Percentiles rank a stretch among this genome's conserved stretches.
phyloP scores from a whole-genome alignment of 1,140 invertebrate genomes.

The Ptiloglossa arizonensis region DNA sequence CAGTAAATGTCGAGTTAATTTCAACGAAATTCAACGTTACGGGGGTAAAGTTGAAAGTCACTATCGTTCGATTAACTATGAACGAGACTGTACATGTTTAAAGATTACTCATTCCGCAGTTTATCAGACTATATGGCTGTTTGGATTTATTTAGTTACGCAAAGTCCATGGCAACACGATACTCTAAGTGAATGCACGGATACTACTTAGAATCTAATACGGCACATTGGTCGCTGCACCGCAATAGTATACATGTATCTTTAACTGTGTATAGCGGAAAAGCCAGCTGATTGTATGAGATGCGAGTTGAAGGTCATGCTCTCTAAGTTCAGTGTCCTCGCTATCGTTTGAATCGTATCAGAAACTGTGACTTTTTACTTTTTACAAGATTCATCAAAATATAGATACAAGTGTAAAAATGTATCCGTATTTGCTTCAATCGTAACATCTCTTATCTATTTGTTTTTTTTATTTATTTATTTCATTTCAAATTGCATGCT shows the following conservation, averaged over 20 bases:
- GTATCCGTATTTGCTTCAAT: too few species aligned
- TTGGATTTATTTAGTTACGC: background rate
- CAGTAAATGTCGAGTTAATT: too few species aligned
- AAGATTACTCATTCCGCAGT: background rate
- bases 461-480: too few species aligned
- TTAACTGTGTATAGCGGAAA: slow-evolving; percentile 49
- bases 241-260: background rate
- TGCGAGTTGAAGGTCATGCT: slow-evolving; percentile 71
- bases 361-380: background rate
- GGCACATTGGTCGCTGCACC: background rate
- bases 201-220: slow-evolving; percentile 2
- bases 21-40: too few species aligned
- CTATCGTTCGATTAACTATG: too few species aligned
- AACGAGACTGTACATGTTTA: background rate
- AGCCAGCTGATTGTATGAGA: slow-evolving; percentile 68
- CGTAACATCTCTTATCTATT: too few species aligned
- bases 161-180: background rate
- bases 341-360: slow-evolving; percentile 7
- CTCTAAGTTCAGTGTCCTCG: slow-evolving; percentile 72
- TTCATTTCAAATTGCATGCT: too few species aligned
- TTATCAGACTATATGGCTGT: background rate
- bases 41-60: too few species aligned
- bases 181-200: background rate
- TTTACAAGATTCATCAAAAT: background rate
- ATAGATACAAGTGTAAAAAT: too few species aligned